Evolutionary conservation across 2,888 invertebrate species (phyloP), one percentile per base, ranked within the genome.

Genomic region (Xanthia togata): DNA sequence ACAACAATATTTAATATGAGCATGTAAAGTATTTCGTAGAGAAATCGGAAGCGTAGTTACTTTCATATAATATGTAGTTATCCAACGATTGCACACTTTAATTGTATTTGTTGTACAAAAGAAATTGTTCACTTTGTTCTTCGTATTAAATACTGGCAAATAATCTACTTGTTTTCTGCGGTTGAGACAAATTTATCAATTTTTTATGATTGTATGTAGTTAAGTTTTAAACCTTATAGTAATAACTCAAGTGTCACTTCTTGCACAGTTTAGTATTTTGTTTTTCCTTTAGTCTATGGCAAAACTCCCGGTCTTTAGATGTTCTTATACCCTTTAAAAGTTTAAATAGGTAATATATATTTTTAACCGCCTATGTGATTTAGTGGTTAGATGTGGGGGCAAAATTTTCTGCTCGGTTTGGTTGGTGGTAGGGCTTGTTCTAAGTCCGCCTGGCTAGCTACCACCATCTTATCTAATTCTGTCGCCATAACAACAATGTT

Each of bases 1-100:
- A 31, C 44, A 50, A 55, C 11, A 44, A 57, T 44, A 14, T 50
- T 60, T 11, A 14, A 55, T 47, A 35, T 38, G 9, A 64, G 55
- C 70, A 70, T 53, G 55, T 68, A 14, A 44, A 82, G 35, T 82
- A 62, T 71, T 82, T 82, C 60, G 83, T 60, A 35, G 68, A 74
- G 82, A 82, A 82, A 82, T 83, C 81, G 79, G 83, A 83, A 68
- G 70, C 55, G 63, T 50, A 17, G 47, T 71, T 60, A 71, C 83
- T 82, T 82, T 82, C 83, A 79, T 81, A 74, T 55, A 79, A 74
- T 80, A 80, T 74, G 80, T 74, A 62, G 73, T 78, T 78, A 82
- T 41, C 73, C 70, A 82, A 83, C 70, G 64, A 81, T 82, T 78
- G 67, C 73, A 70, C 67, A 47, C 73, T 73, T 73, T 82, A 71